A percentile compares a stretch with the other conserved stretches of the same genome.
Conservation (phyloP, 2,888 invertebrate species). For the Choristoneura rosaceana region DNA sequence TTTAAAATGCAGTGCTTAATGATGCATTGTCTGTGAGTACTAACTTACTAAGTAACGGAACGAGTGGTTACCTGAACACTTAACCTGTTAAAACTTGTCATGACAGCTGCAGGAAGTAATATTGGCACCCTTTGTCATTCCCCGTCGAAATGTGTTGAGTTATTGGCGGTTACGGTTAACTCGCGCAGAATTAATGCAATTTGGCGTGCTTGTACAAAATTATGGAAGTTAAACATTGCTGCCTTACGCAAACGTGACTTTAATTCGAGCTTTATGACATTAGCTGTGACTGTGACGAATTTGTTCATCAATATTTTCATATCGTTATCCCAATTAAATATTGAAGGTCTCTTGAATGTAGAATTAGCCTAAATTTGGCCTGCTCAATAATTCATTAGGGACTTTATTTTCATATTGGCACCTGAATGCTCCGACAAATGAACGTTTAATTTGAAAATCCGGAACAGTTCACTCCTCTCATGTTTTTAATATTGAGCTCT, state of each 20-base stretch:
- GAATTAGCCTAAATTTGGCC: not conserved
- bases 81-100: slow-evolving; percentile 5
- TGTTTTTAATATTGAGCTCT: slow-evolving; percentile 11
- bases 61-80: slow-evolving; percentile 12
- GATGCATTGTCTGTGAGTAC: slow-evolving; percentile 11
- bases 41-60: slow-evolving; percentile 10
- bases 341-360: slow-evolving; percentile 9
- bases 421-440: not conserved
- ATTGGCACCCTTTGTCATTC: slow-evolving; percentile 33
- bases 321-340: slow-evolving; percentile 15
- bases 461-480: not conserved
- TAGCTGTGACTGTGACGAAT: slow-evolving; percentile 1
- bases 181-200: slow-evolving; percentile 27
- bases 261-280: not conserved
- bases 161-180: not conserved
- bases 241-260: slow-evolving; percentile 2
- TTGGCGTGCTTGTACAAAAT: slow-evolving; percentile 34
- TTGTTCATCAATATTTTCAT: slow-evolving; percentile 24
- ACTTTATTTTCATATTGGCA: slow-evolving; percentile 5
- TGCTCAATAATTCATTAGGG: slow-evolving; percentile 1
- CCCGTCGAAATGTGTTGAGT: slow-evolving; percentile 1
- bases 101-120: slow-evolving; percentile 34
- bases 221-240: slow-evolving; percentile 19
- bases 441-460: slow-evolving; percentile 6
- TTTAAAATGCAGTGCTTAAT: slow-evolving; percentile 1